Percentiles rank a stretch among this genome's conserved stretches.
Evolutionary conservation across 2,888 invertebrate species (phyloP).

Genomic region (Amiota communis): DNA sequence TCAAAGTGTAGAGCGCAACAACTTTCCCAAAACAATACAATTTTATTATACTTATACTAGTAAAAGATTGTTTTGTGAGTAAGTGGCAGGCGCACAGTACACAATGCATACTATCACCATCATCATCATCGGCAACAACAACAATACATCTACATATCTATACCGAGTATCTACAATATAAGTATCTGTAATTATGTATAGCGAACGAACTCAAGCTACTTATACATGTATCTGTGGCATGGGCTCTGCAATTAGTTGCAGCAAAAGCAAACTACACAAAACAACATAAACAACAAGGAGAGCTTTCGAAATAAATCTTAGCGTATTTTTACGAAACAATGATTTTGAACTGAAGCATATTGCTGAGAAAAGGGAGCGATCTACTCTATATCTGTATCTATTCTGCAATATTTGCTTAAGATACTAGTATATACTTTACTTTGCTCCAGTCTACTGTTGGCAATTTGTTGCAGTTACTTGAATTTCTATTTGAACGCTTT

Average conservation of each 20-base stretch:
- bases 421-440: constrained; percentile 5
- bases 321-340: constrained; percentile 23
- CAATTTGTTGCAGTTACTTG: not conserved
- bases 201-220: constrained; percentile 10
- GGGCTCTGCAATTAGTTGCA: constrained; percentile 23
- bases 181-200: constrained; percentile 24
- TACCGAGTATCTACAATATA: not conserved
- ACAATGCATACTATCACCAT: not conserved
- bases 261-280: constrained; percentile 7
- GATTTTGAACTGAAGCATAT: constrained; percentile 24
- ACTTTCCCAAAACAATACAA: constrained; percentile 23
- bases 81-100: constrained; percentile 9
- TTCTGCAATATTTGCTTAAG: too few relatives aligned
- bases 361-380: constrained; percentile 3
- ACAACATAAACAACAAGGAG: constrained; percentile 5
- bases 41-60: not conserved
- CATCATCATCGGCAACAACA: not conserved
- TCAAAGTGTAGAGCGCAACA: not conserved
- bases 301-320: constrained; percentile 24
- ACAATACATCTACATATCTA: not conserved
- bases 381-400: not conserved
- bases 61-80: not conserved
- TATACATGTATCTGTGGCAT: constrained; percentile 28
- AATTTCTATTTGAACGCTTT: constrained; percentile 1
- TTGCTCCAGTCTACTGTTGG: not conserved